Percentiles rank a stretch among this genome's conserved stretches.
Conservation (phyloP, 2,113 vertebrate genomes). For the Phasianus colchicus region DNA sequence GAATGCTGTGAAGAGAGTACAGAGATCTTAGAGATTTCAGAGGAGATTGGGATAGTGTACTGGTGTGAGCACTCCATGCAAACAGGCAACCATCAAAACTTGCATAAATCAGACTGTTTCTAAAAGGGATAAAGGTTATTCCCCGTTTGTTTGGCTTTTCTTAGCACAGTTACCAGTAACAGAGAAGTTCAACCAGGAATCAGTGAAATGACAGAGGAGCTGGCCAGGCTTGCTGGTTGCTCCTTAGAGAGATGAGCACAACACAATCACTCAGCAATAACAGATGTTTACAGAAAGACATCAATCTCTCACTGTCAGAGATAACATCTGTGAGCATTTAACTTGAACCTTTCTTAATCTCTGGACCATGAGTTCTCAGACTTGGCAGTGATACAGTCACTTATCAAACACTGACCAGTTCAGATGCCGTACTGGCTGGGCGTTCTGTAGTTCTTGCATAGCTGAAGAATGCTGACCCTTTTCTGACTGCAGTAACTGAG, state of each 20-base stretch:
- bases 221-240: background rate
- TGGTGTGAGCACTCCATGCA: background rate
- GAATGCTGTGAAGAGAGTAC: background rate
- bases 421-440: background rate
- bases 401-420: background rate
- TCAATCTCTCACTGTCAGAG: background rate
- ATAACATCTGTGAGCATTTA: background rate
- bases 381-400: background rate
- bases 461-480: background rate
- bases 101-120: background rate
- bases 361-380: rapidly evolving
- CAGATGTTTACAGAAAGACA: background rate
- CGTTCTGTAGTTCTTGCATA: background rate
- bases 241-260: background rate
- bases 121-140: background rate
- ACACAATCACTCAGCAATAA: background rate
- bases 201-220: background rate
- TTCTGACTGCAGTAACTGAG: background rate
- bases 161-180: background rate
- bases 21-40: background rate
- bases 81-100: background rate
- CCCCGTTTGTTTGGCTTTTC: background rate
- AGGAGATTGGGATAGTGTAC: background rate
- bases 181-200: background rate
- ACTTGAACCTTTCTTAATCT: background rate